A percentile compares a stretch with the other conserved stretches of the same genome.
phyloP scores from a whole-genome alignment of 2,797 vertebrate genomes.

The Lophius americanus region DNA sequence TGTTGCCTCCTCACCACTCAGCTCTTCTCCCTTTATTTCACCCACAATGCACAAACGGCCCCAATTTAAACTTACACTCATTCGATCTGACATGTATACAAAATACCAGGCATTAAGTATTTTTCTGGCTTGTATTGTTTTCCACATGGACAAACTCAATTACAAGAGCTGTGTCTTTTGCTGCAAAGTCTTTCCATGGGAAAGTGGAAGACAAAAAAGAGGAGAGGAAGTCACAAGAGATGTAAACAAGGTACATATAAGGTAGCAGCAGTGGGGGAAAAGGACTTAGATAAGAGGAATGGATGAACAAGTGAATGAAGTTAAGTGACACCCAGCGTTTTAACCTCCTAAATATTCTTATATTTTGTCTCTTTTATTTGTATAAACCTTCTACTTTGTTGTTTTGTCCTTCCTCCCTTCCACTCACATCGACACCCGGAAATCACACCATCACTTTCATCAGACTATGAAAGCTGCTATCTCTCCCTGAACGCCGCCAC shows the following conservation, averaged over 20 bases:
- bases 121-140: slow-evolving; percentile 78
- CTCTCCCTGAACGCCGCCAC: slow-evolving; percentile 27
- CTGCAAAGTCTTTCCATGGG: slow-evolving; percentile 44
- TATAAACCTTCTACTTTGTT: slow-evolving; percentile 18
- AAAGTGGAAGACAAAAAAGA: slow-evolving; percentile 14
- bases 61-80: slow-evolving; percentile 79
- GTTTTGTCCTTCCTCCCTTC: slow-evolving; percentile 38
- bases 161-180: slow-evolving; percentile 54
- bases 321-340: slow-evolving; percentile 15
- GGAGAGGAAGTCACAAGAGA: slow-evolving; percentile 31
- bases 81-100: slow-evolving; percentile 82
- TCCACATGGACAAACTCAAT: slow-evolving; percentile 82
- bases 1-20: slow-evolving; percentile 25
- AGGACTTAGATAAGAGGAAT: not conserved
- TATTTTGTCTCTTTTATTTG: slow-evolving; percentile 33
- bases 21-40: slow-evolving; percentile 46
- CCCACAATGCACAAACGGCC: slow-evolving; percentile 70
- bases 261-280: slow-evolving; percentile 10
- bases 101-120: slow-evolving; percentile 78
- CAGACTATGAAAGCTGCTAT: slow-evolving; percentile 64
- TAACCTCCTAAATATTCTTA: slow-evolving; percentile 12
- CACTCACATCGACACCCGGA: slow-evolving; percentile 35
- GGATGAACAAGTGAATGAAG: slow-evolving; percentile 13
- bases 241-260: slow-evolving; percentile 44
- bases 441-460: slow-evolving; percentile 59